Base-by-base conservation (phyloP, 2,113 vertebrate species). In the Astatotilapia flaviijosephi region DNA sequence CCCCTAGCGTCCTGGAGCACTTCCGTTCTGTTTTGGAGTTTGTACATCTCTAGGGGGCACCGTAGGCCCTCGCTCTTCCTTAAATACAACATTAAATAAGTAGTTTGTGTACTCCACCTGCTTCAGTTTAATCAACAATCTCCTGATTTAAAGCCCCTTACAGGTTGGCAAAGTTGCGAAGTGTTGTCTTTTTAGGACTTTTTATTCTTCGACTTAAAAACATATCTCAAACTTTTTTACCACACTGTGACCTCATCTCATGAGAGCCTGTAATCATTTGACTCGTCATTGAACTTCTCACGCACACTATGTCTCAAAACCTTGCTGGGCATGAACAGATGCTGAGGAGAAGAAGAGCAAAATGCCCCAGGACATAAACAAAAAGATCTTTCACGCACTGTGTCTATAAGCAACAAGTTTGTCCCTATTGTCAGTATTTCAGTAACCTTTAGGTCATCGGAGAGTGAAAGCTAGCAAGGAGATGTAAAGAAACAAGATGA, bases 381-480 rank as follows among this genome's bases (percentile, higher is more conserved):
- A 35, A 82, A 45, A 65, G 19, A 83, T 58, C 84, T 80, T 79
- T 17, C 55, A 79, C 7, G 17, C 21, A 2, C 9, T 68, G 37
- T 21, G 31, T 79, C 58, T 60, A 17, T 35, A 55, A 54, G 33
- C 60, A 82, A 68, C 68, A 33, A 26, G 6, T 55, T 11, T 4
- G 0, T 62, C 68, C 70, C 68, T 6, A 28, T 35, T 86, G 82
- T 77, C 70, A 70, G 82, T 81, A 54, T 56, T n/a, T 35, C 11
- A 15, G 5, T 15, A 85, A 92, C 85, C 85, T 82, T 15, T 42
- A 86, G 89, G 87, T 91, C 90, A 85, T 80, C 26, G 21, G 23
- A 65, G 49, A 90, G 31, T 49, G 62, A 88, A 86, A 31, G 62
- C 88, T 13, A 80, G 85, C 9, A 0, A 31, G 33, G 26, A 83